Conservation (phyloP, 2,888 invertebrate genomes). For the Heliconius charithonia region DNA sequence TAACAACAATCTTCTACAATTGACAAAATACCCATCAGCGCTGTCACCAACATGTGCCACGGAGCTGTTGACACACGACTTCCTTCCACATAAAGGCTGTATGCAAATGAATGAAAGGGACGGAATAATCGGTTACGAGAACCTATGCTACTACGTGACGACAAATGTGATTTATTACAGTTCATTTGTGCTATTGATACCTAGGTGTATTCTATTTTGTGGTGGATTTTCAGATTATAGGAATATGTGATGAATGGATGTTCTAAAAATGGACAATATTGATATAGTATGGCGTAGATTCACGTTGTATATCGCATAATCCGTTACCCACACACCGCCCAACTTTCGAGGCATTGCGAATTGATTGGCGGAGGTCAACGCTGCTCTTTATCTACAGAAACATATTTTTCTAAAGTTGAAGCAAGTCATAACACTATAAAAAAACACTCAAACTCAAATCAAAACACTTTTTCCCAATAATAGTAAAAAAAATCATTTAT, state of each 20-base stretch:
- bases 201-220: constrained; percentile 7
- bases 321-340: too few species aligned
- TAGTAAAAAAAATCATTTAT: too few species aligned
- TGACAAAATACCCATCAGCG: constrained; percentile 38
- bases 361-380: too few species aligned
- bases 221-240: background rate
- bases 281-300: background rate
- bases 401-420: too few species aligned
- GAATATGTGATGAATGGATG: background rate
- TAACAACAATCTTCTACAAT: constrained; percentile 28
- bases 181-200: constrained; percentile 43
- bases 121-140: constrained; percentile 40
- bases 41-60: constrained; percentile 41
- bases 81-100: constrained; percentile 35
- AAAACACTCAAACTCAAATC: too few species aligned
- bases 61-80: constrained; percentile 33
- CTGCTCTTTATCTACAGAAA: too few species aligned
- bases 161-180: constrained; percentile 46
- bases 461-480: too few species aligned
- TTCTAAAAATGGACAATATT: background rate
- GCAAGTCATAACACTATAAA: too few species aligned
- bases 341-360: too few species aligned
- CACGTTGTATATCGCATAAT: too few species aligned
- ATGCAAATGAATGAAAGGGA: constrained; percentile 36
- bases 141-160: constrained; percentile 41